Conservation (phyloP, 2,888 invertebrate genomes). For the Sinelater perroti region DNA sequence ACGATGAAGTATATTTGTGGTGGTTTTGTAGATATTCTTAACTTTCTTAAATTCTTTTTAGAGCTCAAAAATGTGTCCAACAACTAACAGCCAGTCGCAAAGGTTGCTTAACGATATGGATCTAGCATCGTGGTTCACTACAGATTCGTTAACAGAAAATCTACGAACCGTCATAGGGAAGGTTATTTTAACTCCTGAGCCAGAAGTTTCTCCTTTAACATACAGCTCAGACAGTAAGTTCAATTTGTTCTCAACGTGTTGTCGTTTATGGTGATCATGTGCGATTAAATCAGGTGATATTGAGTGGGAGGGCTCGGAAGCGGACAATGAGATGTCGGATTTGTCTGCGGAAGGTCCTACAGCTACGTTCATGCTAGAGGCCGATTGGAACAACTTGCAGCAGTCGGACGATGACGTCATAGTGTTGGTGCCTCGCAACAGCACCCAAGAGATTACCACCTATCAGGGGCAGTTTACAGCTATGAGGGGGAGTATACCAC, state of each 20-base stretch:
- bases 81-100: conserved; percentile 48
- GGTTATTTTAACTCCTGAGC: conserved; percentile 69
- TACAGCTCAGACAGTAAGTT: conserved; percentile 72
- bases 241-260: no score
- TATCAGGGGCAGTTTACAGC: conserved; percentile 37
- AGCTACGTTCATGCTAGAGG: conserved; percentile 59
- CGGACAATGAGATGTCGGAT: conserved; percentile 65
- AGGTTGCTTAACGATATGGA: conserved; percentile 65
- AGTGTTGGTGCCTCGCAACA: conserved; percentile 41
- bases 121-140: conserved; percentile 73
- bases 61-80: conserved; percentile 64
- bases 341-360: conserved; percentile 54
- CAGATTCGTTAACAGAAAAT: conserved; percentile 79
- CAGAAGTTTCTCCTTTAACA: conserved; percentile 65
- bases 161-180: conserved; percentile 73
- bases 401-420: conserved; percentile 37
- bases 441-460: conserved; percentile 23
- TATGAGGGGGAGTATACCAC: conserved; percentile 17
- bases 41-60: conserved; percentile 41
- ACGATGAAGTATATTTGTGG: conserved; percentile 56
- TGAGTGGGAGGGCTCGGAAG: conserved; percentile 79
- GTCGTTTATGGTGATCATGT: neutral
- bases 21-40: no score
- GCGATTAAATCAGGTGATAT: conserved; percentile 65
- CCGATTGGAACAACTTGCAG: conserved; percentile 40